phyloP scores from a whole-genome alignment of 2,797 vertebrate species.

The Anomalospiza imberbis region DNA sequence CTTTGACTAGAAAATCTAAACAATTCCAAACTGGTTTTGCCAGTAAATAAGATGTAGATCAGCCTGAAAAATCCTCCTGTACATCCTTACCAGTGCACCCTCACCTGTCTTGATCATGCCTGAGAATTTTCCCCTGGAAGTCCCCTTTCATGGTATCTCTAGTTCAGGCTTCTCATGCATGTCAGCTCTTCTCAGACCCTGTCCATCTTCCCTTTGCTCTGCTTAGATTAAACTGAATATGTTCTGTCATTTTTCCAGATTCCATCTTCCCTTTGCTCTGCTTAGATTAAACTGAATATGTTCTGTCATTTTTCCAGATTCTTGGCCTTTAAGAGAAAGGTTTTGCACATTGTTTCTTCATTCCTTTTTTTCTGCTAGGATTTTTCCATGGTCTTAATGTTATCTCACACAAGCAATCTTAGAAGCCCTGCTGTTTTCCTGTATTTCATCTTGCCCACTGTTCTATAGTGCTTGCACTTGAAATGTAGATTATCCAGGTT shows the following conservation, averaged over 20 bases:
- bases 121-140: neutral
- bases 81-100: neutral
- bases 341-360: neutral
- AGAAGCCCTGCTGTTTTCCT: neutral
- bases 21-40: neutral
- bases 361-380: neutral
- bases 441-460: neutral
- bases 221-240: neutral
- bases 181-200: neutral
- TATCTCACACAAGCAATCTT: neutral
- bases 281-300: neutral
- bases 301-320: neutral
- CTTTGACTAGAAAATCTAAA: neutral
- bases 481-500: neutral
- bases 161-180: neutral
- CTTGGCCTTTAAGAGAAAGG: neutral
- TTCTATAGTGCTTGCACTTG: neutral
- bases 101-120: neutral
- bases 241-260: neutral
- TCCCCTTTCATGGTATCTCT: neutral
- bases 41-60: neutral
- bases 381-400: neutral
- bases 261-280: neutral
- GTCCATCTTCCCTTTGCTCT: neutral
- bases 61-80: neutral